phyloP scores from a whole-genome alignment of 2,797 vertebrate species.

The Pygocentrus nattereri region DNA sequence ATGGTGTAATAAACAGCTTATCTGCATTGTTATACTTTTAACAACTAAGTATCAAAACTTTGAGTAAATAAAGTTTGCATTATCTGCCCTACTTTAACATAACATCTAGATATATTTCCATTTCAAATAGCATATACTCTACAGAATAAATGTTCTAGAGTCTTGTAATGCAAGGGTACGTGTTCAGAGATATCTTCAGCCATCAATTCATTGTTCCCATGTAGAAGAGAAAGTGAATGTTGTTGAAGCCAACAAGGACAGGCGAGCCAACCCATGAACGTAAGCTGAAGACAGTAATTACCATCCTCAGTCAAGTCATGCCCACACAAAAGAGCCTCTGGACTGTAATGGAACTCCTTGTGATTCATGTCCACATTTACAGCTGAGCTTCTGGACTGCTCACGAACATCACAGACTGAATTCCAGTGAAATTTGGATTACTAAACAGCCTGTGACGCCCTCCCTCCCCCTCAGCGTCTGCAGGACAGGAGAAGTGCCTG shows the following conservation, averaged over 20 bases:
- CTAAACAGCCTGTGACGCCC: conserved; percentile 47
- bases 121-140: conserved; percentile 50
- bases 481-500: conserved; percentile 34
- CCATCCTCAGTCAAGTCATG: conserved; percentile 42
- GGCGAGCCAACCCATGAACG: conserved; percentile 35
- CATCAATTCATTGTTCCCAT: conserved; percentile 29
- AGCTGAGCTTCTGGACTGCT: conserved; percentile 42
- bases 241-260: conserved; percentile 31
- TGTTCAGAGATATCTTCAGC: conserved; percentile 10
- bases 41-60: conserved; percentile 48
- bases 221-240: conserved; percentile 30
- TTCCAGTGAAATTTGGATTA: conserved; percentile 2
- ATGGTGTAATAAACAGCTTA: conserved; percentile 78
- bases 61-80: conserved; percentile 46
- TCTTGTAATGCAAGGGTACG: conserved; percentile 2
- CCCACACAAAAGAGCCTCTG: conserved; percentile 43
- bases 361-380: conserved; percentile 58
- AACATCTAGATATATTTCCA: conserved; percentile 55
- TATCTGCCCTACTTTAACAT: conserved; percentile 49
- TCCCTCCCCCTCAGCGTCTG: conserved; percentile 43
- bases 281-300: conserved; percentile 40
- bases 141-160: conserved; percentile 45
- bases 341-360: conserved; percentile 31
- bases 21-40: conserved; percentile 69
- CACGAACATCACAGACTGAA: conserved; percentile 27